Conservation (phyloP, 2,797 vertebrate genomes). For the Varecia variegata region DNA sequence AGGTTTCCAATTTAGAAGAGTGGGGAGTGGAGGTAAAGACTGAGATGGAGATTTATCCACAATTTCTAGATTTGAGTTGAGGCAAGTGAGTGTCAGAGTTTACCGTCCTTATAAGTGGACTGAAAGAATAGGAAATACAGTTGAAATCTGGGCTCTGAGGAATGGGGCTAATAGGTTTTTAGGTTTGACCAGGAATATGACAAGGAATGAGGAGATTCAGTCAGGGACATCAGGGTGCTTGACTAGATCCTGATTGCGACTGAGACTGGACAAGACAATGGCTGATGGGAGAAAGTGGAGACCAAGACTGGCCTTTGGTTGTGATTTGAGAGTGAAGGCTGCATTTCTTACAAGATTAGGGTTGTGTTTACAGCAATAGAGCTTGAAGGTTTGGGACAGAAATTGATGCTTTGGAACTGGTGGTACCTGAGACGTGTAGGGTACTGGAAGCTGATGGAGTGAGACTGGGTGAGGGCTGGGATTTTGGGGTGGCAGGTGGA, state of each 20-base stretch:
- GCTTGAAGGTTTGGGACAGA: background rate
- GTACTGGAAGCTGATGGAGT: background rate
- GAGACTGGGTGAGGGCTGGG: background rate
- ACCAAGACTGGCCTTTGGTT: background rate
- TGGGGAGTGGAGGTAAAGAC: background rate
- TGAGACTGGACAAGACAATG: background rate
- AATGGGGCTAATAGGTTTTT: background rate
- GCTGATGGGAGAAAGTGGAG: background rate
- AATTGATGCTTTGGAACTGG: background rate
- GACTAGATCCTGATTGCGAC: background rate
- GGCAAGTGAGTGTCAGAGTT: background rate
- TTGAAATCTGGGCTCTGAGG: background rate
- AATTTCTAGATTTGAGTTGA: constrained; percentile 31
- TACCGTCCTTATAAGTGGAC: background rate
- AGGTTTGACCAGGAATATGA: background rate
- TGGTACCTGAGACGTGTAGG: background rate
- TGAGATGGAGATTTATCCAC: background rate
- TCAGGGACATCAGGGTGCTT: background rate
- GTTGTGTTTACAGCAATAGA: background rate
- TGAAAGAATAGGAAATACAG: background rate
- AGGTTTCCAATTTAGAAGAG: background rate
- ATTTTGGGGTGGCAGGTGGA: background rate
- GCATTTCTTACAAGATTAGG: background rate
- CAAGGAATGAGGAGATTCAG: background rate
- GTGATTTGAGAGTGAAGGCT: background rate